Evolutionary conservation across 2,113 vertebrate genomes (phyloP).

Genomic region (Heterotis niloticus): DNA sequence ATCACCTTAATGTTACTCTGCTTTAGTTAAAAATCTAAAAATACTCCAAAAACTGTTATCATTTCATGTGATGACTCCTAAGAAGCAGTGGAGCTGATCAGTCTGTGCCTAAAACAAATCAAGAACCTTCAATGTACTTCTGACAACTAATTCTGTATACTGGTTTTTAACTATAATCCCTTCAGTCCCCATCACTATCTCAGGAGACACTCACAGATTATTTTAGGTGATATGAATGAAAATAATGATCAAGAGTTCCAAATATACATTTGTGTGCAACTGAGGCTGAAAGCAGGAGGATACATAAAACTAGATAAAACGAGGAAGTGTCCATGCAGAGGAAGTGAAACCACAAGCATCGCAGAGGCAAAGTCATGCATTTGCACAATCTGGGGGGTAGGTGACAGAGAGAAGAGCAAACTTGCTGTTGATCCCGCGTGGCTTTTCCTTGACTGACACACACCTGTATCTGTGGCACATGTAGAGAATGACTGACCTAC

Average conservation of each 20-base stretch:
- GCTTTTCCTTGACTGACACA: neutral
- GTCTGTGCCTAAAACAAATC: no score
- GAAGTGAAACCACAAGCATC: constrained; percentile 29
- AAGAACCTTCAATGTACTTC: no score
- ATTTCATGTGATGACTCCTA: no score
- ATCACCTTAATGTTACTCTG: no score
- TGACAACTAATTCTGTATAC: no score
- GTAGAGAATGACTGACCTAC: neutral
- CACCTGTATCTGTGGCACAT: neutral
- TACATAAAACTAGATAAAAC: neutral
- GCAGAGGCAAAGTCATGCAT: neutral
- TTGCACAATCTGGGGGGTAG: constrained; percentile 14
- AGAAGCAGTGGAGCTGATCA: no score
- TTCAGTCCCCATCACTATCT: no score
- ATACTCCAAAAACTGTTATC: no score
- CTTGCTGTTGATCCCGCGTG: neutral
- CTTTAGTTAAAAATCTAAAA: no score
- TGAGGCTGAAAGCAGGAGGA: no score
- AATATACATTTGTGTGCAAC: neutral
- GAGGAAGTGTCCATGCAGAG: constrained; percentile 10
- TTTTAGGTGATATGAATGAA: neutral
- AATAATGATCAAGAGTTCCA: neutral
- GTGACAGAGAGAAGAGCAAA: neutral
- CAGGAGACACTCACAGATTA: no score
- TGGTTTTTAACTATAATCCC: no score